phyloP scores from a whole-genome alignment of 2,888 invertebrate species.

The Adelognathus sp. region DNA sequence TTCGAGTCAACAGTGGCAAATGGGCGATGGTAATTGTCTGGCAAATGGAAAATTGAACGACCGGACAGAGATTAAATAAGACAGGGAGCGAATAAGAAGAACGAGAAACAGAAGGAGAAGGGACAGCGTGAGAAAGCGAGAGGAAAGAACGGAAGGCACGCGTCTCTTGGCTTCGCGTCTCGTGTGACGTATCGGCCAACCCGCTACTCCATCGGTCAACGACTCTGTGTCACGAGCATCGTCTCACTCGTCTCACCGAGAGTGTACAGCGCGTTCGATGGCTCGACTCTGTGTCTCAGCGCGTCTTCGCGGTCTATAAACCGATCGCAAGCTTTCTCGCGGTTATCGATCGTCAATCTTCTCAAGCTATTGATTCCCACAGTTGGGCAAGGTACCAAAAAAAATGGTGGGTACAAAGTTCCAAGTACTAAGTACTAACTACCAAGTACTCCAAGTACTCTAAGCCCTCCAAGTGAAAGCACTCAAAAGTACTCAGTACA shows the following conservation, averaged over 20 bases:
- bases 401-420: too few relatives aligned
- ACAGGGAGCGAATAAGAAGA: background rate
- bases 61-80: conserved; percentile 5
- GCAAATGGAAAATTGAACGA: conserved; percentile 50
- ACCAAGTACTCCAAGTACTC: too few relatives aligned
- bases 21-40: too few relatives aligned
- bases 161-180: conserved; percentile 55
- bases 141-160: conserved; percentile 55
- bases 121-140: conserved; percentile 31
- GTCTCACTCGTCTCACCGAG: background rate
- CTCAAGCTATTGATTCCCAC: too few relatives aligned
- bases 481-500: too few relatives aligned
- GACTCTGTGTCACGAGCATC: conserved; percentile 45
- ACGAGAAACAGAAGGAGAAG: background rate
- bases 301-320: background rate
- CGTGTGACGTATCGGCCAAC: conserved; percentile 61
- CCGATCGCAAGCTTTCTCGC: background rate
- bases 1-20: too few relatives aligned
- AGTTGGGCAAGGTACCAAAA: too few relatives aligned
- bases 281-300: conserved; percentile 20
- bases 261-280: conserved; percentile 24
- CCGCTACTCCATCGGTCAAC: conserved; percentile 62
- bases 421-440: too few relatives aligned
- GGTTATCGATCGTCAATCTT: conserved; percentile 39
- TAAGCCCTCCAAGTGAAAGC: too few relatives aligned